Base-by-base conservation (phyloP, 2,888 invertebrate species). In the Noctua janthe region DNA sequence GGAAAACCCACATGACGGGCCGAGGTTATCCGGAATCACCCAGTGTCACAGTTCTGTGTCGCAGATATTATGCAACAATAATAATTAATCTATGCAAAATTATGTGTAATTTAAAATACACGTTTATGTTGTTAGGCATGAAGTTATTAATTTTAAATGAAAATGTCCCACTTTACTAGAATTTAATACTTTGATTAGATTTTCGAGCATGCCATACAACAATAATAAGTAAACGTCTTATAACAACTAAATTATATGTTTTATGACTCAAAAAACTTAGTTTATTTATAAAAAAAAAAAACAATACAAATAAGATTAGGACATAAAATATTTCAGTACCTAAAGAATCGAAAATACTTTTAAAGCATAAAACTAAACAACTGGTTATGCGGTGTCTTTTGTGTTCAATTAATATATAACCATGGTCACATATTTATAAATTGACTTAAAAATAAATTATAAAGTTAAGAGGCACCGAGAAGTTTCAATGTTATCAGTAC, bases 1-100 rank as follows among this genome's bases (percentile, higher is more conserved):
- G 64, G 74, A 73, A 84, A 85, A 75, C 66, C 59, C 70, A 78
- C 35, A 56, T 54, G 43, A 76, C 29, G 13, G 20, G 39, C 39
- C 62, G 20, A 75, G 59, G 75, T 84, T 78, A 82, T 82, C 54
- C 11, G n/a, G 69, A 75, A 72, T 85, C 62, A 70, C 47, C 20
- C 29, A 75, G 35, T 66, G 72, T 80, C 54, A 76, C 70, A 70
- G 23, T 67, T 70, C n/a, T 39, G 39, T 67, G 62, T 76, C 56
- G 67, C 49, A 64, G n/a, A 67, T 71, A 71, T 43, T 51, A 59
- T n/a, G 64, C 15, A 77, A 62, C 23, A 64, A 29, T 29, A 8
- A 29, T n/a, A 13, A n/a, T 13, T 54, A 43, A 59, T 56, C 11
- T 77, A 59, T 15, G 20, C 15, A n/a, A 47, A 80, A 35, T 51